phyloP scores from a whole-genome alignment of 2,888 invertebrate species.

The Phyllotreta cruciferae region DNA sequence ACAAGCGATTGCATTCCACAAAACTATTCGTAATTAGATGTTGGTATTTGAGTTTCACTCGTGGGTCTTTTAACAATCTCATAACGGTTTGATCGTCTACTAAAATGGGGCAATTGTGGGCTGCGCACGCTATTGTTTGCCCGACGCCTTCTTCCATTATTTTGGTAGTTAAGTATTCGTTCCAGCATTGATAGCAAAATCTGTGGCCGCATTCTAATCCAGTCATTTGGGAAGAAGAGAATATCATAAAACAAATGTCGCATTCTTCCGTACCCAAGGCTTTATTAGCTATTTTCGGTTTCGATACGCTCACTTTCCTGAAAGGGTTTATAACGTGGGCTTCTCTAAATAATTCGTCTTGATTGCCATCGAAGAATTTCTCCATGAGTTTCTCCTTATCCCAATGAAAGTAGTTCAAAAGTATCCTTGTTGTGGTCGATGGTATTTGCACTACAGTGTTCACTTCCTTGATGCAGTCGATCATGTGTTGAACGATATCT shows the following conservation, averaged over 20 bases:
- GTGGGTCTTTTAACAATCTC: slow-evolving; percentile 84
- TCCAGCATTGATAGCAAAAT: slow-evolving; percentile 96
- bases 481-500: slow-evolving; percentile 97
- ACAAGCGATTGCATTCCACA: slow-evolving; percentile 95
- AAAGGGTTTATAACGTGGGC: slow-evolving; percentile 96
- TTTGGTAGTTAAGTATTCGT: slow-evolving; percentile 96
- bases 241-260: slow-evolving; percentile 88
- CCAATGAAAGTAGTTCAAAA: slow-evolving; percentile 99
- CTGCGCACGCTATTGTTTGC: slow-evolving; percentile 96
- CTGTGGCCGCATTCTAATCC: slow-evolving; percentile 96
- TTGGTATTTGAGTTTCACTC: slow-evolving; percentile 93
- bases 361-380: slow-evolving; percentile 94
- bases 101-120: slow-evolving; percentile 94
- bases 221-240: slow-evolving; percentile 86
- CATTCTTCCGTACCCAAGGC: slow-evolving; percentile 85
- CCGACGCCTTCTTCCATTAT: slow-evolving; percentile 98
- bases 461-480: slow-evolving; percentile 96
- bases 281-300: slow-evolving; percentile 74
- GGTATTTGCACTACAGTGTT: slow-evolving; percentile 94
- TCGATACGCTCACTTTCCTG: slow-evolving; percentile 72
- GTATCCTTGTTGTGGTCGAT: slow-evolving; percentile 87
- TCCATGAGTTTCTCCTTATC: slow-evolving; percentile 99
- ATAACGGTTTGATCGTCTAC: slow-evolving; percentile 98
- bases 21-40: slow-evolving; percentile 98
- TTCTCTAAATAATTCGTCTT: slow-evolving; percentile 91